Conservation (phyloP, 2,113 vertebrate genomes). For the pig (Sus scrofa) region T2T-Sscrofa CM000816.6:86753001-86753500, state of each 20-base stretch:
- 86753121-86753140: neutral
- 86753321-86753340: neutral
- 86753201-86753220: neutral
- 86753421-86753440: neutral
- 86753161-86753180: neutral
- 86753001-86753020: neutral
- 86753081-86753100: neutral
- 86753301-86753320: neutral
- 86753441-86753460: neutral
- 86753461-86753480: neutral
- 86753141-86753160: neutral
- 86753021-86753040: neutral
- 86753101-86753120: neutral
- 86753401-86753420: neutral
- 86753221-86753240: neutral
- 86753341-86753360: neutral
- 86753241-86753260: neutral
- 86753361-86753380: neutral
- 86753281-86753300: neutral
- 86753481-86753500: neutral
- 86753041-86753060: neutral
- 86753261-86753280: neutral
- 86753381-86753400: neutral
- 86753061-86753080: slow-evolving; percentile 19
- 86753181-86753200: neutral